Base-by-base conservation (phyloP, 2,113 vertebrate species). In the Mohoua ochrocephala region DNA sequence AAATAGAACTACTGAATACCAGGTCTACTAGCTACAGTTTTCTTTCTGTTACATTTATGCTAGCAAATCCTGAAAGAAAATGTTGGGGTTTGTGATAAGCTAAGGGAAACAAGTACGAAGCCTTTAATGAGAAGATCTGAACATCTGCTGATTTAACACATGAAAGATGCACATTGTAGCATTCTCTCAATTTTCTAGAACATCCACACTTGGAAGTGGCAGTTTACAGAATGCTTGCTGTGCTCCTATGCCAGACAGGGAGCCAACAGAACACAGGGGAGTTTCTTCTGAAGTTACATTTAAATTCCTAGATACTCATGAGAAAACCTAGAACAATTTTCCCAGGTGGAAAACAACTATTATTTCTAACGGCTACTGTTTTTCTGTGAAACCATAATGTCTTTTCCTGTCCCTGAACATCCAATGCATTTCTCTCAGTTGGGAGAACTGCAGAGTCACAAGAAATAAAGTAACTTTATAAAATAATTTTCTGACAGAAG, bases 401-500 rank as follows among this genome's bases (percentile, higher is more conserved):
- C 31, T 31, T 56, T 88, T 92, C 90, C 82, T 41, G 44, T 22
- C 10, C 42, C 71, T 79, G 28, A 89, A 78, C 28, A 89, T 30
- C 74, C 64, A 71, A 28, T 8, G 5, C 31, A 60, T 19, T 52
- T 91, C 64, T 91, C 70, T 88, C 69, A 75, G 53, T 6, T 52
- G 65, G 23, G 35, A 95, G n/a, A 87, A 75, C 35, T 35, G 24
- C 33, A 39, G 17, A 90, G 41, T 53, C 75, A 59, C 44, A 60
- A 81, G 75, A 70, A 88, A 68, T 56, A 95, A 81, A 85, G 33
- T 39, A 49, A 83, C 47, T 93, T 81, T 59, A 68, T 28, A 68
- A 90, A 86, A 81, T 92, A 94, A 91, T 88, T 96, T 47, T 74
- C 44, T 49, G 68, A 89, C 56, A 63, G 17, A 87, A 95, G 18